A percentile compares a stretch with the other conserved stretches of the same genome.
These are phyloP conservation scores for Hippocampus zosterae DNA, from an alignment of 2,113 vertebrate species.

Conservation along the genomic window DNA sequence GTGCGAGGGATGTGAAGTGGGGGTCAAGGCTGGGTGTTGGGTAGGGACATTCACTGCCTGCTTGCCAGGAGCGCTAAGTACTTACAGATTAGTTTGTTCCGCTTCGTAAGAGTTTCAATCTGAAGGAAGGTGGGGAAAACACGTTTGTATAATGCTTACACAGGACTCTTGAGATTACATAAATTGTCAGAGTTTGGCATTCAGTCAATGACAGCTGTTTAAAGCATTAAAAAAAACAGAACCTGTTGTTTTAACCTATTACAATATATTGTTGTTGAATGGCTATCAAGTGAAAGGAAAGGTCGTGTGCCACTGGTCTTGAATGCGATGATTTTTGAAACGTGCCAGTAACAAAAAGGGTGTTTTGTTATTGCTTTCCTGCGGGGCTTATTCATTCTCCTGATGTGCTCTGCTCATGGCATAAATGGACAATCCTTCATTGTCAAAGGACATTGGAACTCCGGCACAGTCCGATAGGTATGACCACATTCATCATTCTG, in stretches of 20 bases:
- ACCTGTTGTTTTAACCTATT: not conserved
- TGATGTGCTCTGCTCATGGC: conserved; percentile 61
- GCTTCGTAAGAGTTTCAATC: conserved; percentile 20
- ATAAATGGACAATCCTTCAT: conserved; percentile 69
- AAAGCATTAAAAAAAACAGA: not conserved
- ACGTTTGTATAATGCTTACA: conserved; percentile 34
- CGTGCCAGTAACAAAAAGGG: conserved; percentile 42
- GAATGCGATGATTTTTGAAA: conserved; percentile 24
- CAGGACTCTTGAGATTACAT: conserved; percentile 25
- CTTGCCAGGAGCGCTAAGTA: conserved; percentile 22
- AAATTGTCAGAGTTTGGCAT: not conserved
- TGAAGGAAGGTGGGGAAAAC: conserved; percentile 21
- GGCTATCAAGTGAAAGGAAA: conserved; percentile 1
- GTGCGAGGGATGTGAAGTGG: conserved; percentile 43
- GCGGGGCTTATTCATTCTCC: conserved; percentile 51
- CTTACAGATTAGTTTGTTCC: conserved; percentile 35
- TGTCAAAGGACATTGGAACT: conserved; percentile 62
- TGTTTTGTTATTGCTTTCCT: conserved; percentile 59
- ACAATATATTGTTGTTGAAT: not conserved
- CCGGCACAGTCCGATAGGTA: conserved; percentile 61
- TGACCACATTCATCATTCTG: conserved; percentile 67
- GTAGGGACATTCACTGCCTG: conserved; percentile 26
- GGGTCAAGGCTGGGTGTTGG: conserved; percentile 48
- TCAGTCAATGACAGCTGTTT: not conserved
- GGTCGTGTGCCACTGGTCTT: conserved; percentile 10